phyloP scores from a whole-genome alignment of 2,797 vertebrate species.

The Hypotaenidia okinawae region DNA sequence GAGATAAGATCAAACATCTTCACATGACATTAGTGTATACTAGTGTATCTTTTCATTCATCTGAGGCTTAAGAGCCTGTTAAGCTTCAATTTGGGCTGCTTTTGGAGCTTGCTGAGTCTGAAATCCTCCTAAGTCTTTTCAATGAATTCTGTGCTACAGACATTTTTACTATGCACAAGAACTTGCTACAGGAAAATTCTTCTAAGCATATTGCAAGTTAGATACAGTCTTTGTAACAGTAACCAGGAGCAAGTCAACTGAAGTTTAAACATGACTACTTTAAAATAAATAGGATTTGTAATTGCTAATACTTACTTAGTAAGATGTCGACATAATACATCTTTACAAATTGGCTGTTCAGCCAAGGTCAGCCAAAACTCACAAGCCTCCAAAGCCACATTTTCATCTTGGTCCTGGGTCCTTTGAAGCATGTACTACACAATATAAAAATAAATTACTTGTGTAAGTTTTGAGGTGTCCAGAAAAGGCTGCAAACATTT shows the following conservation, averaged over 20 bases:
- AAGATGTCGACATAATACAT: constrained; percentile 92
- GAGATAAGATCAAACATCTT: too few relatives aligned
- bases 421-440: constrained; percentile 93
- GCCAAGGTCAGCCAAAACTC: constrained; percentile 98
- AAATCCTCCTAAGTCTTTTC: neutral
- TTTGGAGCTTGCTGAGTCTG: neutral
- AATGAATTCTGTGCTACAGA: neutral
- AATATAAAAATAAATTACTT: constrained; percentile 31
- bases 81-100: neutral
- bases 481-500: neutral
- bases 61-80: neutral
- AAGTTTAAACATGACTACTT: neutral
- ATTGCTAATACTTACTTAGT: constrained; percentile 85
- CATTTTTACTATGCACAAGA: neutral
- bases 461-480: neutral
- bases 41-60: neutral
- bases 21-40: neutral
- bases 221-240: neutral
- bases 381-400: constrained; percentile 95
- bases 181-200: neutral
- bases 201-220: neutral
- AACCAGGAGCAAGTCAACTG: neutral
- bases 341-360: constrained; percentile 96
- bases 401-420: constrained; percentile 97
- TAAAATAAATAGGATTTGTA: neutral